Evolutionary conservation across 2,113 vertebrate genomes (phyloP).

Genomic region (Aegithalos caudatus): DNA sequence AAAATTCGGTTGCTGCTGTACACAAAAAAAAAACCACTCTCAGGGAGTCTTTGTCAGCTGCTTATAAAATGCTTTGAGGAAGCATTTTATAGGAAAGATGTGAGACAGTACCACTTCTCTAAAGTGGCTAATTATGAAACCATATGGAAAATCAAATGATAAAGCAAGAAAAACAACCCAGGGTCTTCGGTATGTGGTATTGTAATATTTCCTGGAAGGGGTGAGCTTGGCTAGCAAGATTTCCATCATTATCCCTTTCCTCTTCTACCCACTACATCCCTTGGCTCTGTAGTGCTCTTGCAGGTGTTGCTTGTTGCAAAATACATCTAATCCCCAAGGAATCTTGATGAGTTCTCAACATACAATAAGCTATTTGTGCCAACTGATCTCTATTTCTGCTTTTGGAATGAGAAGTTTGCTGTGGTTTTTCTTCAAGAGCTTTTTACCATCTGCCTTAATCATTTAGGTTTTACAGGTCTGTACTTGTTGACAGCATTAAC

Average conservation of each 20-base stretch:
- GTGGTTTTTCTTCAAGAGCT: background rate
- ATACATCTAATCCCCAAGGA: background rate
- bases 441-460: background rate
- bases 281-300: background rate
- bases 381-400: background rate
- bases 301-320: constrained; percentile 65
- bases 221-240: background rate
- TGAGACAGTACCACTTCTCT: background rate
- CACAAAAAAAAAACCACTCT: background rate
- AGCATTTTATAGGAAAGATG: background rate
- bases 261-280: background rate
- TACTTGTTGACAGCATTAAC: background rate
- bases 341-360: background rate
- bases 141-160: constrained; percentile 17
- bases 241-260: constrained; percentile 24
- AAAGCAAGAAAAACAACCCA: constrained; percentile 1
- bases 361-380: background rate
- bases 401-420: background rate
- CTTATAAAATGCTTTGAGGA: background rate
- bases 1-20: background rate
- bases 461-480: background rate
- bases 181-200: background rate
- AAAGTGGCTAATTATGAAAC: background rate
- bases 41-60: background rate
- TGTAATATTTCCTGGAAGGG: constrained; percentile 41